Conservation (phyloP, 2,888 invertebrate genomes). For the Melolontha melolontha region DNA sequence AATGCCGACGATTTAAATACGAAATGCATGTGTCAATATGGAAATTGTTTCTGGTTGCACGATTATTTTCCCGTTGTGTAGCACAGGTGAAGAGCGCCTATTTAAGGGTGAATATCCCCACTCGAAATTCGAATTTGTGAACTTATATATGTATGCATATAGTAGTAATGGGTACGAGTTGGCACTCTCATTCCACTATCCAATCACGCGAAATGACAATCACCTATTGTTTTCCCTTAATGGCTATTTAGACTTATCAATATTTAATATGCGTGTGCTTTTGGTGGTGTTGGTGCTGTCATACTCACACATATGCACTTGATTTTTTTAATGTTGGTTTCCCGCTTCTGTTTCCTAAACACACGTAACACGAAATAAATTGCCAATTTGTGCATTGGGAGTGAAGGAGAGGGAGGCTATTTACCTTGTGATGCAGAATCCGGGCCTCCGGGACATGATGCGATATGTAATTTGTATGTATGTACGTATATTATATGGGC, state of each 20-base stretch:
- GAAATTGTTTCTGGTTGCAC: neutral
- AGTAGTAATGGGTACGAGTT: conserved; percentile 50
- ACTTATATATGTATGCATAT: conserved; percentile 25
- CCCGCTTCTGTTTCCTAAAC: conserved; percentile 29
- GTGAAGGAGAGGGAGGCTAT: too few species aligned
- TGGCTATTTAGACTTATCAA: conserved; percentile 58
- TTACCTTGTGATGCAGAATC: too few species aligned
- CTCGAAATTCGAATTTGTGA: conserved; percentile 28
- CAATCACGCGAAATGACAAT: conserved; percentile 61
- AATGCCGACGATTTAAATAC: conserved; percentile 34
- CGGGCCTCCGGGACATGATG: too few species aligned
- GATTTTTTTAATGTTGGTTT: conserved; percentile 30
- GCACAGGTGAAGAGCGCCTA: conserved; percentile 27
- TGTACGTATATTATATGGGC: too few species aligned
- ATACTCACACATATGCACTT: conserved; percentile 25
- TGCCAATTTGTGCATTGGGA: neutral
- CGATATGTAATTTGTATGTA: too few species aligned
- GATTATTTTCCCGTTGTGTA: conserved; percentile 3
- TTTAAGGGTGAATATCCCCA: conserved; percentile 45
- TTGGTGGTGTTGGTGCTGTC: conserved; percentile 41
- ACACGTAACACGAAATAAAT: conserved; percentile 41
- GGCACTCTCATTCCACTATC: conserved; percentile 52
- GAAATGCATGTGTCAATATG: conserved; percentile 28
- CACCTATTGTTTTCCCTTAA: conserved; percentile 59
- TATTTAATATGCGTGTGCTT: conserved; percentile 49